Percentiles rank a stretch among this genome's conserved stretches.
These are phyloP conservation scores for Teleopsis dalmanni DNA, from an alignment of 1,140 invertebrate genomes.

Conservation along the genomic window DNA sequence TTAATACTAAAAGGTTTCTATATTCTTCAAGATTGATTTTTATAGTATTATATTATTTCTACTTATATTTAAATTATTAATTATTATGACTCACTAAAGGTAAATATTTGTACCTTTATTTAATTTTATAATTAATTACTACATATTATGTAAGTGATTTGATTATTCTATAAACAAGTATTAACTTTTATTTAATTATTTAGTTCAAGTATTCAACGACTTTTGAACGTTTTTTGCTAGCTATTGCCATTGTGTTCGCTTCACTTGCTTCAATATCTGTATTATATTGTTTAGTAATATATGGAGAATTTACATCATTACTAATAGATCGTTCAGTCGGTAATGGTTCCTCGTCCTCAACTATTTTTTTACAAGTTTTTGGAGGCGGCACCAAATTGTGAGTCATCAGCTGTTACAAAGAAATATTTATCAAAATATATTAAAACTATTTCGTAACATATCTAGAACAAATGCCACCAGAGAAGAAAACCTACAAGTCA, in stretches of 20 bases:
- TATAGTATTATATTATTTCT: too few species aligned
- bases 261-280: constrained; percentile 43
- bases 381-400: constrained; percentile 50
- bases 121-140: too few species aligned
- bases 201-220: constrained; percentile 59
- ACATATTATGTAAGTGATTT: too few species aligned
- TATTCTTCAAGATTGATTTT: too few species aligned
- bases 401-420: constrained; percentile 10
- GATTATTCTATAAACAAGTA: not conserved
- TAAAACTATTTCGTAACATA: not conserved
- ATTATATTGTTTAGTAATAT: constrained; percentile 56
- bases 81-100: too few species aligned
- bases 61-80: too few species aligned
- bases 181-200: not conserved
- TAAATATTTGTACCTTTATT: too few species aligned
- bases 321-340: constrained; percentile 53
- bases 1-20: too few species aligned
- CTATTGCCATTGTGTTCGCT: constrained; percentile 44
- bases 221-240: constrained; percentile 50
- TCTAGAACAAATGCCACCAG: constrained; percentile 47
- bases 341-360: constrained; percentile 49
- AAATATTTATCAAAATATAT: not conserved
- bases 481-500: constrained; percentile 51
- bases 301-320: constrained; percentile 61
- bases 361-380: constrained; percentile 51